Percentiles rank a stretch among this genome's conserved stretches.
phyloP scores from a whole-genome alignment of 2,888 invertebrate genomes.

The Synanthedon andrenaeformis region DNA sequence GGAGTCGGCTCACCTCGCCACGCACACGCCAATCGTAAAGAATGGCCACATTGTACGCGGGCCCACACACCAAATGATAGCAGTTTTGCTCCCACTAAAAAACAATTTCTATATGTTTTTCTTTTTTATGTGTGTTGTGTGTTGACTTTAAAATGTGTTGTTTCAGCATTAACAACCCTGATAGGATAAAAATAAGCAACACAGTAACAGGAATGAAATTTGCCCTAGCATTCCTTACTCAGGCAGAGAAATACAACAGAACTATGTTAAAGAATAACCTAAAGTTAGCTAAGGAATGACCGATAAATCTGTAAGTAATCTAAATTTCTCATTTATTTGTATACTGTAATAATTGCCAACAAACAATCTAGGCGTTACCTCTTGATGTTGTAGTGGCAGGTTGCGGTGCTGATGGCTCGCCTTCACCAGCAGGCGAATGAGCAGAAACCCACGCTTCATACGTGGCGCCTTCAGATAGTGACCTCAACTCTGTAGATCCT shows the following conservation, averaged over 20 bases:
- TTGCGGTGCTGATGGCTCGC: slow-evolving; percentile 80
- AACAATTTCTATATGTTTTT: background rate
- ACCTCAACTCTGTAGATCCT: slow-evolving; percentile 74
- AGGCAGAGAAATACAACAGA: too few relatives aligned
- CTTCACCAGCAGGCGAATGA: slow-evolving; percentile 84
- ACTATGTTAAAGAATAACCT: too few relatives aligned
- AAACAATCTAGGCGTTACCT: slow-evolving; percentile 48
- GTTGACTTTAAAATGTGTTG: too few relatives aligned
- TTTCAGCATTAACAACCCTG: background rate
- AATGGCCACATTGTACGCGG: slow-evolving; percentile 77
- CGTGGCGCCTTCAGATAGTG: slow-evolving; percentile 78
- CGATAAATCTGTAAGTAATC: too few relatives aligned
- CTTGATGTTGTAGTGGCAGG: slow-evolving; percentile 80
- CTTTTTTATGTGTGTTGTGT: background rate
- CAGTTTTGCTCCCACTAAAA: slow-evolving; percentile 81
- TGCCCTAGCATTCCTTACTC: too few relatives aligned
- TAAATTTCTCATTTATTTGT: too few relatives aligned
- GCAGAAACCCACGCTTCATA: slow-evolving; percentile 92
- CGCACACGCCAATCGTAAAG: slow-evolving; percentile 77
- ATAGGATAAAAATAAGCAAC: too few relatives aligned
- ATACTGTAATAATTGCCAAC: too few relatives aligned
- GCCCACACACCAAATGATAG: slow-evolving; percentile 84
- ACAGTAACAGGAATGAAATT: too few relatives aligned
- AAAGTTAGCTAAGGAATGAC: too few relatives aligned
- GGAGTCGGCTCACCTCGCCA: slow-evolving; percentile 84